phyloP scores from a whole-genome alignment of 2,888 invertebrate species.

The Parasteatoda lunata region DNA sequence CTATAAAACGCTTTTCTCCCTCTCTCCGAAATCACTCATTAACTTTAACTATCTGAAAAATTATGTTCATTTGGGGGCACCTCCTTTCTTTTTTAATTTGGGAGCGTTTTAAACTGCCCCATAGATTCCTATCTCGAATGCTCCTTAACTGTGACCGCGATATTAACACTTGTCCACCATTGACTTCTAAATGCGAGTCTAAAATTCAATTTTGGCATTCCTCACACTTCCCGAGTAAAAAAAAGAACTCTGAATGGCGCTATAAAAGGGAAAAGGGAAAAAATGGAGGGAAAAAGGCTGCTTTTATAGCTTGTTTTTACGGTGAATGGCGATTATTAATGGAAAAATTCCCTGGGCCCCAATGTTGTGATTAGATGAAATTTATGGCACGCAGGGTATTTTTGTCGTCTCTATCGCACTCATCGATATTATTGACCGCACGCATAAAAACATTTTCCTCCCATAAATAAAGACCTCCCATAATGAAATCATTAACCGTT shows the following conservation, averaged over 20 bases:
- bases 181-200: conserved; percentile 53
- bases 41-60: no score
- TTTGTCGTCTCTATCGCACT: conserved; percentile 61
- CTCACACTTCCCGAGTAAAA: conserved; percentile 15
- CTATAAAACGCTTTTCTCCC: no score
- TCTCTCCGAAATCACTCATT: no score
- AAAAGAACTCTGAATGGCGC: conserved; percentile 40
- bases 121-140: conserved; percentile 45
- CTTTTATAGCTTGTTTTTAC: conserved; percentile 67
- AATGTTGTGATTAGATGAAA: conserved; percentile 68
- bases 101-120: conserved; percentile 19
- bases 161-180: conserved; percentile 67
- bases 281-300: conserved; percentile 51
- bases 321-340: conserved; percentile 67
- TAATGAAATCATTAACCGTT: conserved; percentile 62
- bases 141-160: conserved; percentile 53
- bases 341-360: conserved; percentile 60
- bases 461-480: conserved; percentile 66
- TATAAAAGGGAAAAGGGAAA: conserved; percentile 36
- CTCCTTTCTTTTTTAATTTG: conserved; percentile 4
- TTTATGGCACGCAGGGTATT: conserved; percentile 65
- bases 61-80: no score
- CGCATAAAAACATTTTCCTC: conserved; percentile 64
- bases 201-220: conserved; percentile 65
- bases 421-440: conserved; percentile 67